These are phyloP conservation scores for Anoncus sp. DNA, from an alignment of 2,888 invertebrate species.

Conservation along the genomic window DNA sequence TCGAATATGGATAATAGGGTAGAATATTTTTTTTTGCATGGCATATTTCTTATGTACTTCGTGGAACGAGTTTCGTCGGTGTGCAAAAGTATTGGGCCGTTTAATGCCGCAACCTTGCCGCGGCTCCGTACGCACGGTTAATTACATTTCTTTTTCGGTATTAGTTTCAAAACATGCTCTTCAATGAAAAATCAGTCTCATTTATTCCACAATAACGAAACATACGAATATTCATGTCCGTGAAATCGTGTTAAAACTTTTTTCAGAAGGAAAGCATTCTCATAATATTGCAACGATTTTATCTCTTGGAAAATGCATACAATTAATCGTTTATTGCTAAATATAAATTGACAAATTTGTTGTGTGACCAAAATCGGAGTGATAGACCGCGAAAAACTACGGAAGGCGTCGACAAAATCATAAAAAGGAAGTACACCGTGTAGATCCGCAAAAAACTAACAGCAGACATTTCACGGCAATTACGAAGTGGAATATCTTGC, in stretches of 20 bases:
- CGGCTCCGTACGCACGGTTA: slow-evolving; percentile 1
- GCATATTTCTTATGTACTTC: slow-evolving; percentile 3
- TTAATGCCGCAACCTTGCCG: neutral
- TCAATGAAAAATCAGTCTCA: neutral
- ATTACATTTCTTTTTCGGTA: neutral
- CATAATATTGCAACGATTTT: neutral
- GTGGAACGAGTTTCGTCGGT: slow-evolving; percentile 20
- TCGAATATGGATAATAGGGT: neutral
- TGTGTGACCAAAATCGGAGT: slow-evolving; percentile 22
- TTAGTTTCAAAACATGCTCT: neutral
- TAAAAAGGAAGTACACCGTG: neutral
- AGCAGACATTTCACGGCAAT: slow-evolving; percentile 7
- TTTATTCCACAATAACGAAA: neutral
- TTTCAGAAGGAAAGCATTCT: neutral
- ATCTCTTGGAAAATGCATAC: too few relatives aligned
- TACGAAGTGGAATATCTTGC: slow-evolving; percentile 14
- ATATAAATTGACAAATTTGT: slow-evolving; percentile 14
- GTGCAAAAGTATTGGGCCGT: slow-evolving; percentile 25
- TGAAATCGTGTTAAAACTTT: neutral
- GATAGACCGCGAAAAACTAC: neutral
- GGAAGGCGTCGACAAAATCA: neutral
- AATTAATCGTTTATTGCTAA: too few relatives aligned
- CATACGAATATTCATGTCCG: slow-evolving; percentile 4
- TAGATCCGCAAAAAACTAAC: neutral
- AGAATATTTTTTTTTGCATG: slow-evolving; percentile 1